Conservation (phyloP, 1,140 invertebrate species). For the Hypsibius dujardini region DNA sequence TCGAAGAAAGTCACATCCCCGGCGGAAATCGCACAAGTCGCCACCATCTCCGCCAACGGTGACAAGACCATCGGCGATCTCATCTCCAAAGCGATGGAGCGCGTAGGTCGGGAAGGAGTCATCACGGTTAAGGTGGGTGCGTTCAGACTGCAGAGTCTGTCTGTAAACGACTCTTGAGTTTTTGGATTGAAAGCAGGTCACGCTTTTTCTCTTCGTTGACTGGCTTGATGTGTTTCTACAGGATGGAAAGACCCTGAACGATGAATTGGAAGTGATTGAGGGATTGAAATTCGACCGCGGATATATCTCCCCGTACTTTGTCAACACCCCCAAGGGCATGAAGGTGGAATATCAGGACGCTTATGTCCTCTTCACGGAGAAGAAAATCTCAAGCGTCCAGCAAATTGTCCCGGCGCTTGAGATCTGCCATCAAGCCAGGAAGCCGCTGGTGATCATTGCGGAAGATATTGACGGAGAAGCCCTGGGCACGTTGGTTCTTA, state of each 20-base stretch:
- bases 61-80: constrained; percentile 74
- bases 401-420: constrained; percentile 93
- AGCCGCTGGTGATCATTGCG: constrained; percentile 88
- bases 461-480: constrained; percentile 99
- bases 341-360: constrained; percentile 98
- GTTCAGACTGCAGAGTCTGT: no score
- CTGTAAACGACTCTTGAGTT: background rate
- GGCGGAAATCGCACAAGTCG: constrained; percentile 98
- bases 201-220: background rate
- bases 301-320: constrained; percentile 99
- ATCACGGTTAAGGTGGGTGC: constrained; percentile 74
- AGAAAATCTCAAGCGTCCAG: constrained; percentile 94
- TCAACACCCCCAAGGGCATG: constrained; percentile 74
- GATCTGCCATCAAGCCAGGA: constrained; percentile 77
- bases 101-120: constrained; percentile 84
- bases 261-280: constrained; percentile 95
- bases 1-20: constrained; percentile 89
- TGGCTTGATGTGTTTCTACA: constrained; percentile 20
- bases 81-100: constrained; percentile 98
- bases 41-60: constrained; percentile 97
- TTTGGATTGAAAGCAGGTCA: background rate
- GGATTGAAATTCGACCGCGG: constrained; percentile 99
- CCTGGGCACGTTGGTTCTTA: constrained; percentile 87
- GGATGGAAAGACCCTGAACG: constrained; percentile 90
- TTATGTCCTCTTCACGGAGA: constrained; percentile 80